Evolutionary conservation across 2,888 invertebrate genomes (phyloP), one percentile per base, ranked within the genome.

Genomic region (Blastobasis lacticolella): DNA sequence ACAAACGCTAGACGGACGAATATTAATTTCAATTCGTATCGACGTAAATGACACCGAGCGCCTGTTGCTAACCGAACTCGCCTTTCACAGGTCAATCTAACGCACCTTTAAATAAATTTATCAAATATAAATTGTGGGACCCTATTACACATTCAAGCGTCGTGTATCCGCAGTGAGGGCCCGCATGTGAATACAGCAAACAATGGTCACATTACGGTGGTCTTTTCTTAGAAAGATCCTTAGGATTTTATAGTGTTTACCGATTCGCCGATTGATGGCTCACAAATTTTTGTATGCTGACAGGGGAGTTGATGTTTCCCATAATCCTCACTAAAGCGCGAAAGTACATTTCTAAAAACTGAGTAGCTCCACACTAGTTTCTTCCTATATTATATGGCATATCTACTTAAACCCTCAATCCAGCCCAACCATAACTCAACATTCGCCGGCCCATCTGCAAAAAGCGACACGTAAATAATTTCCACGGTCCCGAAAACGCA

Each of bases 81-180:
- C 78, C 78, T 83, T 84, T 81, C 78, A 78, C 77, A 71, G 77
- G 64, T 63, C 80, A 86, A 85, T 84, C 79, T 78, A 85, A 86
- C 83, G 73, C 61, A 58, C 67, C 72, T 80, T 74, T 79, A 84
- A 82, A 85, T 84, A 82, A 80, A 85, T 82, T 84, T 84, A 84
- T 85, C 81, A 86, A 85, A 85, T 85, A 86, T 85, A 84, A 51
- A 85, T 84, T 87, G 87, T 87, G 87, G 78, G 87, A 87, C 75
- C 83, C 63, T 81, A 85, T 86, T 87, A 81, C 63, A 73, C 69
- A 88, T 88, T 86, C 87, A 76, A 69, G 57, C 61, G 69, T 64
- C 81, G 86, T 75, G 84, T 85, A 86, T 87, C 87, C 87, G 87
- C 71, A 79, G 77, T 79, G 73, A 63, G 61, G 69, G 51, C 61